These are phyloP conservation scores for Aspiorhynchus laticeps DNA, from an alignment of 2,113 vertebrate species.

Conservation along the genomic window DNA sequence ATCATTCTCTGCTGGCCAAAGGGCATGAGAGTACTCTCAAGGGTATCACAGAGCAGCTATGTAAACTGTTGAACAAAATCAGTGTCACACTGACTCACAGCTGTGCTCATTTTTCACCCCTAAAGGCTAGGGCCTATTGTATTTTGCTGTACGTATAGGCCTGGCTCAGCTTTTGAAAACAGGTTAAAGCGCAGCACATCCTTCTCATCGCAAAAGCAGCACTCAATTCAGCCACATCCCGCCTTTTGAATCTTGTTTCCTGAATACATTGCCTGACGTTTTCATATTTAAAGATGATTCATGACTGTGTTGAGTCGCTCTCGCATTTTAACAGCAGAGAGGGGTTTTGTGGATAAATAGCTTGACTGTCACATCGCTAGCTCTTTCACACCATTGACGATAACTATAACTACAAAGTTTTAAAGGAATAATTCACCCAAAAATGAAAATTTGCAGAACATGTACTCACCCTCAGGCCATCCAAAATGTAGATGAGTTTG, in stretches of 20 bases:
- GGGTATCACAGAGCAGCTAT: constrained; percentile 55
- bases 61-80: constrained; percentile 56
- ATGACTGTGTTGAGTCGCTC: not conserved
- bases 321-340: constrained; percentile 13
- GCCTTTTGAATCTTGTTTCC: constrained; percentile 32
- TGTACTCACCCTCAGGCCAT: not conserved
- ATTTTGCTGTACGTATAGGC: constrained; percentile 18
- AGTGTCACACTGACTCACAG: constrained; percentile 55
- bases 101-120: constrained; percentile 60
- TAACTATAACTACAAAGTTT: not conserved
- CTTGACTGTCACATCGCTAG: constrained; percentile 1
- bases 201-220: constrained; percentile 11
- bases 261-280: constrained; percentile 42
- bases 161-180: constrained; percentile 40
- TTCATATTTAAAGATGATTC: constrained; percentile 40
- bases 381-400: not conserved
- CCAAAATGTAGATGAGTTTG: too few species aligned
- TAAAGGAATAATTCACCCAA: not conserved
- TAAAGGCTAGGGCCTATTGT: constrained; percentile 51
- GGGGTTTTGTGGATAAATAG: not conserved
- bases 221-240: constrained; percentile 11
- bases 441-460: not conserved
- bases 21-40: constrained; percentile 59
- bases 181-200: constrained; percentile 31
- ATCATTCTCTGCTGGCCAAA: constrained; percentile 60